Conservation (phyloP, 2,113 vertebrate genomes). For the Chloropsis cyanopogon region DNA sequence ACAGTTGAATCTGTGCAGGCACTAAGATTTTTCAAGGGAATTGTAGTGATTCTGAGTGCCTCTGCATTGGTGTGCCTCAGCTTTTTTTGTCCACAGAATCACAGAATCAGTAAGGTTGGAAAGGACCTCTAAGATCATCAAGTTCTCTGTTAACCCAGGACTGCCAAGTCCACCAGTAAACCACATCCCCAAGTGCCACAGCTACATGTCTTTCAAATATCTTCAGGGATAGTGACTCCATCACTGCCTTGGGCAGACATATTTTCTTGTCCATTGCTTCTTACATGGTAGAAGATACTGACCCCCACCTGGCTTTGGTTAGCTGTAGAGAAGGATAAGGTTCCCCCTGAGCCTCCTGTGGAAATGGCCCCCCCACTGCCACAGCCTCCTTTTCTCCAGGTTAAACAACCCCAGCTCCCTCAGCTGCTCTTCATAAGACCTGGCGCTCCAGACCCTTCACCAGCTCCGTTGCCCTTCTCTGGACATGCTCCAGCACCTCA, state of each 20-base stretch:
- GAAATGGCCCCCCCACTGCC: too few relatives aligned
- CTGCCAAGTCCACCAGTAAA: not conserved
- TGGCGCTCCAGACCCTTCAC: not conserved
- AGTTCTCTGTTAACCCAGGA: not conserved
- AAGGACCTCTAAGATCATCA: not conserved
- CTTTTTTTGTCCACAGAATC: not conserved
- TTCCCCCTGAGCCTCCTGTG: too few relatives aligned
- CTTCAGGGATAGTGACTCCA: not conserved
- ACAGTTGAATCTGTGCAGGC: not conserved
- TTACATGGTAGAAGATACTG: not conserved
- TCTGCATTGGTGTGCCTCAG: not conserved
- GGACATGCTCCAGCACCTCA: not conserved
- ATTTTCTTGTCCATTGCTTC: not conserved
- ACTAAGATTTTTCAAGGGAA: not conserved
- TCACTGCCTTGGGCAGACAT: too few relatives aligned
- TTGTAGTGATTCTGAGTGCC: not conserved
- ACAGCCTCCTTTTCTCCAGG: not conserved
- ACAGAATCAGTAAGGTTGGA: not conserved
- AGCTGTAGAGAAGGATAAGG: not conserved
- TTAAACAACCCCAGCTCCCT: not conserved
- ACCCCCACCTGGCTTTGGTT: not conserved
- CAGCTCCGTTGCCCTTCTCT: not conserved
- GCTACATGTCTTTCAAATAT: not conserved
- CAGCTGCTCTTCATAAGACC: not conserved
- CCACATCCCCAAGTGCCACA: not conserved